phyloP scores from a whole-genome alignment of 64 coral and sea anemone genomes.

The Platygyra sinensis region DNA sequence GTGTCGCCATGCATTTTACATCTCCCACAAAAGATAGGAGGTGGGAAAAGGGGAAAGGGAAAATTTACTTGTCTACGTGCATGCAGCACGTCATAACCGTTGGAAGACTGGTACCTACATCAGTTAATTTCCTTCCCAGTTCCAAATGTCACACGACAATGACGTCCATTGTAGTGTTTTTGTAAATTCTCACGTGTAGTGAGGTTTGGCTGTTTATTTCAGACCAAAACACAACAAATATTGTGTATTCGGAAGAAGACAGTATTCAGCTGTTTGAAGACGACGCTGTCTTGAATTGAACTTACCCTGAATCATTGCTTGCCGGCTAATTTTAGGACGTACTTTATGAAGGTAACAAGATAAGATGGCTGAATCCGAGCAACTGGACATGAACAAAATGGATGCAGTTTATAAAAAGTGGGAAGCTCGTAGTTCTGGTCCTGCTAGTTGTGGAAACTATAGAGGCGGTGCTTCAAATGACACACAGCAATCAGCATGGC shows the following conservation, averaged over 20 bases:
- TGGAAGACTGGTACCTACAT: not conserved
- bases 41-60: no score
- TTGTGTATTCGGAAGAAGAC: no score
- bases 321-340: not conserved
- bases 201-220: not conserved
- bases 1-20: no score
- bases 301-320: no score
- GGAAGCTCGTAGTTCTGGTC: conserved; percentile 29
- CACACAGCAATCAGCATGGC: not conserved
- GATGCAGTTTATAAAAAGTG: conserved; percentile 62
- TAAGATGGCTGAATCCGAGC: no score
- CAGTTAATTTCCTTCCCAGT: not conserved
- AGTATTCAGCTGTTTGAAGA: not conserved
- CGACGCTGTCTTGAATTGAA: no score
- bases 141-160: not conserved
- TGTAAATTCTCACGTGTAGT: conserved; percentile 4
- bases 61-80: no score
- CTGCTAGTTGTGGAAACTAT: not conserved
- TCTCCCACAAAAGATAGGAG: no score
- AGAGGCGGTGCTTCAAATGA: not conserved
- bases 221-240: no score
- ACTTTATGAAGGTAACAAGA: conserved; percentile 9
- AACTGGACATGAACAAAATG: not conserved
- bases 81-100: not conserved
- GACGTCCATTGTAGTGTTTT: conserved; percentile 2